Conservation (phyloP, 1,140 invertebrate genomes). For the Arctopsyche grandis region DNA sequence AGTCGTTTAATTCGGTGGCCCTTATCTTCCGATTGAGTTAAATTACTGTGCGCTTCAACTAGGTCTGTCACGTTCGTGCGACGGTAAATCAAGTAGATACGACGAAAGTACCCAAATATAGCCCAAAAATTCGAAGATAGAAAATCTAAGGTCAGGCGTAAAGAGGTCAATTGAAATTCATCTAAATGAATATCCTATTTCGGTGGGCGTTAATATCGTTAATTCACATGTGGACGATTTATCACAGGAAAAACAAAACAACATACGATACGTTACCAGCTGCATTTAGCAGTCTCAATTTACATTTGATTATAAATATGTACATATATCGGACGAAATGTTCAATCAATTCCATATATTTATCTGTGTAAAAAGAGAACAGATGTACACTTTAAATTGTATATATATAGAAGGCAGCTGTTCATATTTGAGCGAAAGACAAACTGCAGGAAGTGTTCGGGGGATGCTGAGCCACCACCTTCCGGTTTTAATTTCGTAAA, state of each 20-base stretch:
- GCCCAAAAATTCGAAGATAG: neutral
- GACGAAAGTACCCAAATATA: neutral
- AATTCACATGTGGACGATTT: neutral
- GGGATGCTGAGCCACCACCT: constrained; percentile 8
- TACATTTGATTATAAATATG: neutral
- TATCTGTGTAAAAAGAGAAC: too few species aligned
- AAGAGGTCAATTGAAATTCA: neutral
- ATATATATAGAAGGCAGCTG: constrained; percentile 10
- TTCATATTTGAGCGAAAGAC: neutral
- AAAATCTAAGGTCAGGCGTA: neutral
- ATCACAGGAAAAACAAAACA: neutral
- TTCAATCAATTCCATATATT: too few species aligned
- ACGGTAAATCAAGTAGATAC: constrained; percentile 26
- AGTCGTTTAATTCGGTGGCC: neutral
- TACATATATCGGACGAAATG: neutral
- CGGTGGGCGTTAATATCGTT: neutral
- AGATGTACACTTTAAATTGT: neutral
- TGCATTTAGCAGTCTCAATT: neutral
- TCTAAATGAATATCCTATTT: neutral
- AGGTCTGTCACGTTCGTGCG: neutral
- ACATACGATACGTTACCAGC: neutral
- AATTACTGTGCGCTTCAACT: constrained; percentile 11
- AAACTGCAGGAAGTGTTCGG: neutral
- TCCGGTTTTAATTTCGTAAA: neutral
- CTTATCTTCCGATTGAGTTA: constrained; percentile 9